Evolutionary conservation across 1,140 invertebrate genomes (phyloP).

Genomic region (Chrysoperla carnea): DNA sequence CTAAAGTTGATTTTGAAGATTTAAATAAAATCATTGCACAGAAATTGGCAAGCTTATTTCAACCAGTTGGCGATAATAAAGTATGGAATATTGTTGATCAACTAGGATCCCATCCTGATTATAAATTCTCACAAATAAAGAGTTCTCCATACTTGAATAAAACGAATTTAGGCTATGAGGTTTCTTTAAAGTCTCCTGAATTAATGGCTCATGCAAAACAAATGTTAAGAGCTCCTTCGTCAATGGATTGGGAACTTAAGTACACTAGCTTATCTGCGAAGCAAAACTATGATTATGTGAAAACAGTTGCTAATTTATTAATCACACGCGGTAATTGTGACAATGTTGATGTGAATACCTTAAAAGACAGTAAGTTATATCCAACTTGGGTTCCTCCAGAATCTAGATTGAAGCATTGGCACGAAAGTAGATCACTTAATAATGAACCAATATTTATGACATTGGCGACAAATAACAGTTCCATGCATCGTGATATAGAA

Average conservation of each 20-base stretch:
- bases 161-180: constrained; percentile 17
- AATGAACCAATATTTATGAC: constrained; percentile 26
- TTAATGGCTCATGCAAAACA: constrained; percentile 19
- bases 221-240: constrained; percentile 13
- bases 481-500: constrained; percentile 20
- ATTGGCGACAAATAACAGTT: constrained; percentile 26
- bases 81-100: constrained; percentile 19
- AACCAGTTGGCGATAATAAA: constrained; percentile 18
- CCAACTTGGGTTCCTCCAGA: constrained; percentile 21
- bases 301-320: constrained; percentile 23
- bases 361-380: constrained; percentile 20
- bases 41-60: constrained; percentile 25
- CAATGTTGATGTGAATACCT: constrained; percentile 11
- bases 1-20: constrained; percentile 19
- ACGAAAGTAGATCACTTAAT: constrained; percentile 21
- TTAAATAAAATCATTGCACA: constrained; percentile 28
- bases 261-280: constrained; percentile 5
- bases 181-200: constrained; percentile 16
- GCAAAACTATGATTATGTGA: constrained; percentile 11
- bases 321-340: constrained; percentile 21
- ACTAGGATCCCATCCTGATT: constrained; percentile 25
- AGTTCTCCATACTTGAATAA: constrained; percentile 19
- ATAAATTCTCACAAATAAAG: constrained; percentile 26
- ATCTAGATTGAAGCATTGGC: constrained; percentile 21
- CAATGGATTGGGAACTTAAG: constrained; percentile 7